Evolutionary conservation across 1,140 invertebrate species (phyloP).

Genomic region (Hylaeus anthracinus): DNA sequence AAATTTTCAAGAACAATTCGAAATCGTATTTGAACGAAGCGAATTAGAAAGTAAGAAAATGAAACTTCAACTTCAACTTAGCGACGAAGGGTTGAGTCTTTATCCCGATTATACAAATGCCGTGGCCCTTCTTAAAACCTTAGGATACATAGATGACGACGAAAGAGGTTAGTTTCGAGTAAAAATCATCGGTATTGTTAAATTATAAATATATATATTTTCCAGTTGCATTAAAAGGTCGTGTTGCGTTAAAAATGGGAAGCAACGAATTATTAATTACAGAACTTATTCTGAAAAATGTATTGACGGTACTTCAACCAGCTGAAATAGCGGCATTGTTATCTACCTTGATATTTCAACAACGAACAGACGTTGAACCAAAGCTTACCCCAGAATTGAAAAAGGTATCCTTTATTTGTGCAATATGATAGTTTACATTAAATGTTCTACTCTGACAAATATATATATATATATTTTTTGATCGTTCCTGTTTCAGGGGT

Average conservation of each 20-base stretch:
- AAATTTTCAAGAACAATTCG: constrained; percentile 87
- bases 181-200: not conserved
- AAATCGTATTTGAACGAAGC: constrained; percentile 86
- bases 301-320: constrained; percentile 91
- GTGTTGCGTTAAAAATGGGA: constrained; percentile 97
- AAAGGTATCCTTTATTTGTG: constrained; percentile 56
- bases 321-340: constrained; percentile 96
- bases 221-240: constrained; percentile 91
- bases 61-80: constrained; percentile 88
- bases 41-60: constrained; percentile 87
- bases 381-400: constrained; percentile 62
- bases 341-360: constrained; percentile 96
- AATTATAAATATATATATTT: constrained; percentile 20
- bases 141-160: constrained; percentile 89
- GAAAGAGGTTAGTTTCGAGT: constrained; percentile 83
- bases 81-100: constrained; percentile 91
- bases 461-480: not conserved
- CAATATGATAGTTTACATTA: constrained; percentile 3
- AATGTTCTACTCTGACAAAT: no score
- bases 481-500: constrained; percentile 43
- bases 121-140: constrained; percentile 89
- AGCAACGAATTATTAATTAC: constrained; percentile 97
- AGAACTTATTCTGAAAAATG: constrained; percentile 96
- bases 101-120: constrained; percentile 95
- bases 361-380: constrained; percentile 80